Evolutionary conservation across 2,797 vertebrate genomes (phyloP).

Genomic region (Sebastes iracundus): DNA sequence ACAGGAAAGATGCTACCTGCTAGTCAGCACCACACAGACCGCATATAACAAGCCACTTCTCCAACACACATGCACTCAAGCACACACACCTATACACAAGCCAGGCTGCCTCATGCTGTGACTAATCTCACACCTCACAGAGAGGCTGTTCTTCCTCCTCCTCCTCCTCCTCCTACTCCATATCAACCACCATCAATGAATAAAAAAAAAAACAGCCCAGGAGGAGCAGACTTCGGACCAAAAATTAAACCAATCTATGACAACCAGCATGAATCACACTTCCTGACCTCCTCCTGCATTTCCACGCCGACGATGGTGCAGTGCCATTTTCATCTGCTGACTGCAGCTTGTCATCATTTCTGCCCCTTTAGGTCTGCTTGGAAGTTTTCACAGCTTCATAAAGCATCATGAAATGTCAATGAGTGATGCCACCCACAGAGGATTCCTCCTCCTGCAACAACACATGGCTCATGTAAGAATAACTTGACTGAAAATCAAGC

Average conservation of each 20-base stretch:
- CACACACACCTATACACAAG: slow-evolving; percentile 22
- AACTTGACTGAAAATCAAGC: not conserved
- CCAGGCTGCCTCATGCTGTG: slow-evolving; percentile 22
- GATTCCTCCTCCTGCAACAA: not conserved
- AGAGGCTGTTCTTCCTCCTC: slow-evolving; percentile 28
- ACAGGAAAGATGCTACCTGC: not conserved
- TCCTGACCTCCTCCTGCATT: slow-evolving; percentile 57
- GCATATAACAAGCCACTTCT: not conserved
- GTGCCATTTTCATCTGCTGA: slow-evolving; percentile 63
- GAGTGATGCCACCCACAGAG: not conserved
- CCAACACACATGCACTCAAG: not conserved
- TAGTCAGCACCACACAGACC: not conserved
- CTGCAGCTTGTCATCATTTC: slow-evolving; percentile 46
- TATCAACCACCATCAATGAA: slow-evolving; percentile 24
- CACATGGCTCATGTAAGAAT: not conserved
- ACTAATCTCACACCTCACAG: slow-evolving; percentile 64
- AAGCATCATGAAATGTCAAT: slow-evolving; percentile 13
- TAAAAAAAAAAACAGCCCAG: not conserved
- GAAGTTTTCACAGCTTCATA: slow-evolving; percentile 19
- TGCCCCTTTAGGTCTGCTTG: slow-evolving; percentile 48
- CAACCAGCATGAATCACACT: slow-evolving; percentile 48
- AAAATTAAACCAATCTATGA: slow-evolving; percentile 10
- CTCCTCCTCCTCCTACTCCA: slow-evolving; percentile 19
- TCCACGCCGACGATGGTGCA: slow-evolving; percentile 62
- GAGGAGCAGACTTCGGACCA: not conserved